Evolutionary conservation across 1,140 invertebrate genomes (phyloP).

Genomic region (Heliconius nattereri): DNA sequence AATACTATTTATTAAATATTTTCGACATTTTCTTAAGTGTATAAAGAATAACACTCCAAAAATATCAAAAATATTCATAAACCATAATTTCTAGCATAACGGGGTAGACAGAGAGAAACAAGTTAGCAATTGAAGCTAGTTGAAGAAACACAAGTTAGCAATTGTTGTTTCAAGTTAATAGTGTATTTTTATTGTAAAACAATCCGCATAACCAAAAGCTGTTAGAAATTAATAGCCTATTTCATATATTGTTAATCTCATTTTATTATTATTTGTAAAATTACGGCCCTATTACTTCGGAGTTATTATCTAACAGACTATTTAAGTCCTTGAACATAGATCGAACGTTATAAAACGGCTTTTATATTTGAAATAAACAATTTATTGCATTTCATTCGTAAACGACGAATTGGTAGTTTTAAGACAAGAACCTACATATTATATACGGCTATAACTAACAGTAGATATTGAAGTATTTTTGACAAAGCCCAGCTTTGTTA

Average conservation of each 20-base stretch:
- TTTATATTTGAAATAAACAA: neutral
- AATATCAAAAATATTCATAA: too few species aligned
- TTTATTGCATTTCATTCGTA: neutral
- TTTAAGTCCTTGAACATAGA: neutral
- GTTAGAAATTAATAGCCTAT: neutral
- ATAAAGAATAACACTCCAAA: too few species aligned
- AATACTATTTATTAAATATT: too few species aligned
- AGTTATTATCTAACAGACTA: neutral
- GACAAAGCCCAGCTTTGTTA: too few species aligned
- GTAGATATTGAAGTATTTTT: too few species aligned
- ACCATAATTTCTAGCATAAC: neutral
- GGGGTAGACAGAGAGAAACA: neutral
- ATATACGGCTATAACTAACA: too few species aligned
- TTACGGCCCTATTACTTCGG: neutral
- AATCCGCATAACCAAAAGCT: neutral
- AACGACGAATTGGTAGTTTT: neutral
- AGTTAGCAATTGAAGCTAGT: too few species aligned
- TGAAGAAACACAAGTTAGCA: too few species aligned
- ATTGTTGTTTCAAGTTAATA: too few species aligned
- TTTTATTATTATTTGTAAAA: neutral
- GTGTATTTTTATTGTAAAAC: too few species aligned
- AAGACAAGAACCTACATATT: neutral
- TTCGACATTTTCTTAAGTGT: too few species aligned
- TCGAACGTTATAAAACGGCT: neutral
- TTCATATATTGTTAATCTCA: neutral